Conservation (phyloP, 2,888 invertebrate genomes). For the Pocota personata region DNA sequence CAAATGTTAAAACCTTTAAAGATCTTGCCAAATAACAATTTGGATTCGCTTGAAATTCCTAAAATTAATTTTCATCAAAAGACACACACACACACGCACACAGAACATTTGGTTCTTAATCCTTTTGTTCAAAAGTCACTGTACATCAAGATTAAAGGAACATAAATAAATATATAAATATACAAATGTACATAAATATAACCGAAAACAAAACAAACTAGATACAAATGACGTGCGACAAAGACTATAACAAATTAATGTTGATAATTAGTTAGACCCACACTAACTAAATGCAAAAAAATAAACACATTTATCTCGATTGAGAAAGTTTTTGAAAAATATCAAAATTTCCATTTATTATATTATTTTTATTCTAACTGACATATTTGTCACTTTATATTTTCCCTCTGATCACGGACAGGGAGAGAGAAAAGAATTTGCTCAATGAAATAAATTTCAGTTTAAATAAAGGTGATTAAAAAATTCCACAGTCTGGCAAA, state of each 20-base stretch:
- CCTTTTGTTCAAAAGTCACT: slow-evolving; percentile 27
- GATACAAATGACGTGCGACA: slow-evolving; percentile 24
- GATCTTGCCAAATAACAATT: slow-evolving; percentile 43
- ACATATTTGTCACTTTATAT: slow-evolving; percentile 16
- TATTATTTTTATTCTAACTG: background rate
- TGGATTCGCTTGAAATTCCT: slow-evolving; percentile 30
- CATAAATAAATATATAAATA: background rate
- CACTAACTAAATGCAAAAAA: background rate
- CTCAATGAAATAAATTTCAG: slow-evolving; percentile 1
- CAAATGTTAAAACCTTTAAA: slow-evolving; percentile 30
- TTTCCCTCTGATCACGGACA: background rate
- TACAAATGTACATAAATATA: background rate
- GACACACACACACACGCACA: background rate
- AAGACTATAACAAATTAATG: slow-evolving; percentile 24
- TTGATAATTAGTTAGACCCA: slow-evolving; percentile 18
- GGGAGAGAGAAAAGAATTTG: background rate
- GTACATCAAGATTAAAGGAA: background rate
- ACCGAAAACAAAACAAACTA: background rate
- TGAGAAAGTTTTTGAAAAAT: background rate
- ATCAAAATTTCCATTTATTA: background rate
- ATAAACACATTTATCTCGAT: slow-evolving; percentile 1
- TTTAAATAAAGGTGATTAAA: background rate
- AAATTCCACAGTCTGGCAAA: background rate
- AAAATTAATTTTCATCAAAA: slow-evolving; percentile 23
- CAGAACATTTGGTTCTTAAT: slow-evolving; percentile 10